Base-by-base conservation (phyloP, 2,797 vertebrate genomes). In the Pogonophryne albipinna region DNA sequence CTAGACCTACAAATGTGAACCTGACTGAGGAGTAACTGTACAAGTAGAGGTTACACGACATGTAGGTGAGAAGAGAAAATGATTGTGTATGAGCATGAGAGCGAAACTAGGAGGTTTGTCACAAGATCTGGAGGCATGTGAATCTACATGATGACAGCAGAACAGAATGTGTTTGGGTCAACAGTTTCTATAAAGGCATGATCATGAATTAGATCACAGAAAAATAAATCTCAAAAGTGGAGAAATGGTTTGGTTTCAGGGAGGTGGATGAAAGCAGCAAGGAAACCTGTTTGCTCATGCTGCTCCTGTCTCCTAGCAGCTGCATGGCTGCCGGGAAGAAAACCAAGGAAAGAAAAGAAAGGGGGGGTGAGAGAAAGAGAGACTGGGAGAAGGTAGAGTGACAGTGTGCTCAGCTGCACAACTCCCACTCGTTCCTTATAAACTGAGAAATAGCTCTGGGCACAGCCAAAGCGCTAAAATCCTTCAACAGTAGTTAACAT, bases 271-370 rank as follows among this genome's bases (percentile, higher is more conserved):
- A 87, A 87, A 82, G 79, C 61, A 47, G 64, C 76, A 58, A 86
- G 74, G 23, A 80, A 91, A 91, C 91, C 90, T 83, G 83, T 92
- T 94, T 92, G 88, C 83, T 89, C 86, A 90, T 85, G 83, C 92
- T 87, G 77, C 76, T 85, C 74, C 67, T 79, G 91, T 94, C 83
- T 92, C 93, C 90, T 94, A 93, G 92, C 91, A 94, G 93, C 92
- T 93, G 89, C 88, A 84, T 50, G 76, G 83, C 72, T 73, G 68
- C 61, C 85, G 70, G 49, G 75, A 69, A 70, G 49, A 80, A 73
- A 79, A 55, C 10, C 27, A 79, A 70, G 19, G 17, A 67, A 64
- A 70, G 63, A 77, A 79, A 81, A 60, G 70, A 62, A 17, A 17
- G 74, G 53, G 51, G n/a, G 78, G 60, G 76, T 55, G 80, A 82